Base-by-base conservation (phyloP, 2,888 invertebrate genomes). In the Tortrix viridana region DNA sequence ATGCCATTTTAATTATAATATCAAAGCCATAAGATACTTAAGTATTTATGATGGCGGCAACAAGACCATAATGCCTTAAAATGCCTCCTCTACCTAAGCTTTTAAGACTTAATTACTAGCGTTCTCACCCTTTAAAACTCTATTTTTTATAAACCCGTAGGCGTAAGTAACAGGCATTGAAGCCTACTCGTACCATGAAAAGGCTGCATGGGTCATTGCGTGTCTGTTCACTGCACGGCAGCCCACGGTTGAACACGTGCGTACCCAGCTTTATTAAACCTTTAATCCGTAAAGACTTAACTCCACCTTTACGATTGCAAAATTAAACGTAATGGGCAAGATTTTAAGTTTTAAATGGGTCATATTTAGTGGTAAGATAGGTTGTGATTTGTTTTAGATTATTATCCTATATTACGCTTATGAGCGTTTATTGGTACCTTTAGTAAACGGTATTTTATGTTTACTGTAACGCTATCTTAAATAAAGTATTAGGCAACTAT, bases 181-280 rank as follows among this genome's bases (percentile, higher is more conserved):
- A 53, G 60, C 49, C 53, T 64, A 69, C 38, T 47, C 56, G 55
- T 65, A 68, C 69, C 68, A 68, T 74, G 71, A 69, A 72, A 65
- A 67, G 67, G 64, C 66, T 74, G 74, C 76, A 84, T 79, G 86
- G 86, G 85, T 85, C 86, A 85, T 19, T 71, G 80, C 73, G 73
- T 68, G 67, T 65, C 67, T 66, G 55, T 54, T 55, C 62, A 56
- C 50, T 57, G 62, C 56, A 57, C 56, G 62, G 23, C 47, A 53
- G 22, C 3, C 43, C 63, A 58, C 53, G 57, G 50, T 46, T 58
- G 58, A 56, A 20, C 53, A 63, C 58, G 52, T 54, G 58, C 47
- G 50, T 14, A 50, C 37, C 50, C 32, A 50, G 37, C 37, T 37
- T 50, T 50, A 50, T 37, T 37, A 16, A 16, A 41, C 2, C 12